Evolutionary conservation across 2,888 invertebrate species (phyloP).

Genomic region (Sericinus montela): DNA sequence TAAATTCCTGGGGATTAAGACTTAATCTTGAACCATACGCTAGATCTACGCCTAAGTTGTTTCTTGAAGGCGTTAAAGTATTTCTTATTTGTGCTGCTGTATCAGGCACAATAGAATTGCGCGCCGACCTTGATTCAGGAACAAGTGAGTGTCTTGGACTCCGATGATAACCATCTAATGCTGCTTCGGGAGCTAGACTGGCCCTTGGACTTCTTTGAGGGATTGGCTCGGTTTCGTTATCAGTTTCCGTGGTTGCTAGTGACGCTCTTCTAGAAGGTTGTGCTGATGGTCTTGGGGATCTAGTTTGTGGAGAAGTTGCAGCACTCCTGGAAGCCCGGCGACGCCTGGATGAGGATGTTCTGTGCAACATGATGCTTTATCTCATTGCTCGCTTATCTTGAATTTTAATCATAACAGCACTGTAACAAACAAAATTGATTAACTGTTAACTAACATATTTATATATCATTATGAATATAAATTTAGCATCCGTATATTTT

Average conservation of each 20-base stretch:
- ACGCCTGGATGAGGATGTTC: slow-evolving; percentile 82
- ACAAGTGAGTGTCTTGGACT: slow-evolving; percentile 79
- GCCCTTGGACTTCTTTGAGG: slow-evolving; percentile 76
- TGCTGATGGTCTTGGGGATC: slow-evolving; percentile 68
- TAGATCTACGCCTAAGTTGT: slow-evolving; percentile 80
- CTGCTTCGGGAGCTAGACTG: slow-evolving; percentile 79
- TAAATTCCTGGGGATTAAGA: slow-evolving; percentile 77
- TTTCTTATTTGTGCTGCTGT: slow-evolving; percentile 74
- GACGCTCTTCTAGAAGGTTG: slow-evolving; percentile 78
- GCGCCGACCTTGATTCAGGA: slow-evolving; percentile 78
- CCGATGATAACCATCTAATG: slow-evolving; percentile 71
- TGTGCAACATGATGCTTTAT: slow-evolving; percentile 78
- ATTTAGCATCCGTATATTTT: too few species aligned
- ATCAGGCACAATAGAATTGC: slow-evolving; percentile 82
- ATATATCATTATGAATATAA: too few species aligned
- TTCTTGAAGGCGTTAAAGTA: slow-evolving; percentile 78
- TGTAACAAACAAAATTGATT: slow-evolving; percentile 11
- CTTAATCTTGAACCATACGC: slow-evolving; percentile 78
- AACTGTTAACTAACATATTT: too few species aligned
- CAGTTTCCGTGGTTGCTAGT: slow-evolving; percentile 81
- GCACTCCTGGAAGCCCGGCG: slow-evolving; percentile 83
- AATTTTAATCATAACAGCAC: neutral
- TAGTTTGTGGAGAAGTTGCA: slow-evolving; percentile 81
- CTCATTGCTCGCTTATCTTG: neutral
- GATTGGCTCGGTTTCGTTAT: slow-evolving; percentile 71